These are phyloP conservation scores for Furcula furcula DNA, from an alignment of 2,888 invertebrate genomes.

Conservation along the genomic window DNA sequence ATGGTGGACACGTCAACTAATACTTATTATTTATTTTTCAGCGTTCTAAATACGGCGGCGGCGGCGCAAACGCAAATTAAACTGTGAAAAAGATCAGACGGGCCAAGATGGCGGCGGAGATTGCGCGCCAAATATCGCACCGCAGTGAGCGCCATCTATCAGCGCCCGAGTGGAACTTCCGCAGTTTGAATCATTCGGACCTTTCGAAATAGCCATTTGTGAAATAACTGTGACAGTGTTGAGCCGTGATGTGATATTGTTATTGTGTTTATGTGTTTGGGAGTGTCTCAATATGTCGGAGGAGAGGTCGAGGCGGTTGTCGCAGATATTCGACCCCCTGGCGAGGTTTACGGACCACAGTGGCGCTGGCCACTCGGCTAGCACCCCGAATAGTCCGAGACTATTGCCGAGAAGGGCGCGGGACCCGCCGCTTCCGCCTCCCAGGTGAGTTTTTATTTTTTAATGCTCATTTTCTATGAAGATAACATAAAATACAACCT, in stretches of 20 bases:
- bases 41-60: slow-evolving; percentile 59
- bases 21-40: slow-evolving; percentile 67
- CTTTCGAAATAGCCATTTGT: slow-evolving; percentile 69
- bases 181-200: slow-evolving; percentile 60
- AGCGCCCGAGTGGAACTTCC: slow-evolving; percentile 49
- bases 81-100: slow-evolving; percentile 67
- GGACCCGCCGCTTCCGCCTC: slow-evolving; percentile 75
- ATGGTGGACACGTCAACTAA: slow-evolving; percentile 50
- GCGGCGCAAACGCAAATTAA: slow-evolving; percentile 52
- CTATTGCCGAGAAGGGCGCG: slow-evolving; percentile 82
- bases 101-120: slow-evolving; percentile 62
- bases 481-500: no score
- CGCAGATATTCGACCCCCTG: slow-evolving; percentile 92
- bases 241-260: slow-evolving; percentile 62
- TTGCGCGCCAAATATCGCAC: slow-evolving; percentile 66
- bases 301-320: slow-evolving; percentile 87
- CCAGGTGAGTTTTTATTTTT: slow-evolving; percentile 55
- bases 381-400: slow-evolving; percentile 88
- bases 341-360: slow-evolving; percentile 87
- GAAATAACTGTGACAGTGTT: slow-evolving; percentile 57
- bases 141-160: slow-evolving; percentile 60
- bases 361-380: slow-evolving; percentile 77
- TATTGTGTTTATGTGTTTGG: slow-evolving; percentile 59
- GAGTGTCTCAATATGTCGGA: slow-evolving; percentile 80
- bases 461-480: no score